Evolutionary conservation across 2,113 vertebrate genomes (phyloP).

Genomic region (Oryzias celebensis): DNA sequence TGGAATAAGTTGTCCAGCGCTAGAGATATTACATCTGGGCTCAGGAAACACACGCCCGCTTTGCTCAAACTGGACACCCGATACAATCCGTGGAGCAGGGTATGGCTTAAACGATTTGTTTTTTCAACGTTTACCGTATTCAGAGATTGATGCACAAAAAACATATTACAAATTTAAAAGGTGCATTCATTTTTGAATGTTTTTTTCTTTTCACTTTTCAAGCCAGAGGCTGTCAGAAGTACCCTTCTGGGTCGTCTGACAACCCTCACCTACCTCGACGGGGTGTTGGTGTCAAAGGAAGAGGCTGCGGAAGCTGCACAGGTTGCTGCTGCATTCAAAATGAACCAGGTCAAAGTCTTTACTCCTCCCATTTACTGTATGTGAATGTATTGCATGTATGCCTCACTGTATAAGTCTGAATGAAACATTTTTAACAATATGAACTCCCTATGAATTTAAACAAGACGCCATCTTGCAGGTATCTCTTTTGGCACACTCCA

Average conservation of each 20-base stretch:
- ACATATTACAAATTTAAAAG: neutral
- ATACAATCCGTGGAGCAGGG: constrained; percentile 81
- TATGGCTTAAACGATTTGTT: constrained; percentile 9
- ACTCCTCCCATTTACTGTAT: neutral
- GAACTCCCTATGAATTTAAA: neutral
- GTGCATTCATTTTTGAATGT: neutral
- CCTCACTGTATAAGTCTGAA: neutral
- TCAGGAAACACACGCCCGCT: constrained; percentile 74
- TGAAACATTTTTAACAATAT: neutral
- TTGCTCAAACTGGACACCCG: constrained; percentile 75
- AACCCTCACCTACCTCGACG: constrained; percentile 78
- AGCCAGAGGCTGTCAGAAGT: constrained; percentile 70
- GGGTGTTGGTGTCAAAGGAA: constrained; percentile 73
- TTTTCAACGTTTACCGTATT: neutral
- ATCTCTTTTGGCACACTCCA: constrained; percentile 75
- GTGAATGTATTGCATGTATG: neutral
- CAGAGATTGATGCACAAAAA: neutral
- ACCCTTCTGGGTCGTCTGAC: constrained; percentile 75
- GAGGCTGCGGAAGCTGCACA: constrained; percentile 69
- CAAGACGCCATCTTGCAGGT: constrained; percentile 55
- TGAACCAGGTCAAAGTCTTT: constrained; percentile 72
- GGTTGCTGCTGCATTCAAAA: constrained; percentile 68
- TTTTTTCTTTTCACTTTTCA: constrained; percentile 49
- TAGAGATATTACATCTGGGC: constrained; percentile 71
- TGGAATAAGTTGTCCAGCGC: constrained; percentile 82